Percentiles rank a stretch among this genome's conserved stretches.
Conservation (phyloP, 2,888 invertebrate genomes). For the Meiosimyza decipiens region DNA sequence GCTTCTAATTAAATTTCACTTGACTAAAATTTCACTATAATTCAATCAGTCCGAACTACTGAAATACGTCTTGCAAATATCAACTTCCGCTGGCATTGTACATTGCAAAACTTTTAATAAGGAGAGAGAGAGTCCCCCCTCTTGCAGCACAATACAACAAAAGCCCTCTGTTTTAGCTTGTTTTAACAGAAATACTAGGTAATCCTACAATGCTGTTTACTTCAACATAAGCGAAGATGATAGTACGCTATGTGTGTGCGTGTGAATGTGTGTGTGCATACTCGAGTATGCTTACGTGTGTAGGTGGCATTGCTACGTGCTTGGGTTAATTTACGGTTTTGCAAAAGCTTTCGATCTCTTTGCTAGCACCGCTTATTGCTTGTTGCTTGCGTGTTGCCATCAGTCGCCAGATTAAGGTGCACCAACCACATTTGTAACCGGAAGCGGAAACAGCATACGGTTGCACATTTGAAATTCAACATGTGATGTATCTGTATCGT, state of each 20-base stretch:
- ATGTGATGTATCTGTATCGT: not conserved
- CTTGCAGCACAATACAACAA: too few species aligned
- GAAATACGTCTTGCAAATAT: too few species aligned
- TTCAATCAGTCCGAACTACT: too few species aligned
- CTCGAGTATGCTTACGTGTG: not conserved
- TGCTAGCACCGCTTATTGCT: not conserved
- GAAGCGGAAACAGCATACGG: conserved; percentile 1
- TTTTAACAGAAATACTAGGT: not conserved
- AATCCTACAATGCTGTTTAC: conserved; percentile 8
- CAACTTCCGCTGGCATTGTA: too few species aligned
- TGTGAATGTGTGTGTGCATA: too few species aligned
- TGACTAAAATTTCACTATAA: too few species aligned
- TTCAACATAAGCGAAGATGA: too few species aligned
- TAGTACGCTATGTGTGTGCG: too few species aligned
- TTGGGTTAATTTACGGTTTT: conserved; percentile 20
- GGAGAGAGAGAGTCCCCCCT: too few species aligned
- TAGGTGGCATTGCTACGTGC: conserved; percentile 4
- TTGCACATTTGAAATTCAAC: conserved; percentile 12
- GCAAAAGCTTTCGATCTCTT: conserved; percentile 9
- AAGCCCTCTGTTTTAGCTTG: not conserved
- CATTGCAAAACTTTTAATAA: too few species aligned
- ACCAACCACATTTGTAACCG: not conserved
- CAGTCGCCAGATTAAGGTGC: not conserved
- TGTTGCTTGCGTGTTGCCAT: conserved; percentile 15
- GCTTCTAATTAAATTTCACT: too few species aligned